Conservation (phyloP, 53 echinoderm and acorn worm species). For the Henricia sp. region DNA sequence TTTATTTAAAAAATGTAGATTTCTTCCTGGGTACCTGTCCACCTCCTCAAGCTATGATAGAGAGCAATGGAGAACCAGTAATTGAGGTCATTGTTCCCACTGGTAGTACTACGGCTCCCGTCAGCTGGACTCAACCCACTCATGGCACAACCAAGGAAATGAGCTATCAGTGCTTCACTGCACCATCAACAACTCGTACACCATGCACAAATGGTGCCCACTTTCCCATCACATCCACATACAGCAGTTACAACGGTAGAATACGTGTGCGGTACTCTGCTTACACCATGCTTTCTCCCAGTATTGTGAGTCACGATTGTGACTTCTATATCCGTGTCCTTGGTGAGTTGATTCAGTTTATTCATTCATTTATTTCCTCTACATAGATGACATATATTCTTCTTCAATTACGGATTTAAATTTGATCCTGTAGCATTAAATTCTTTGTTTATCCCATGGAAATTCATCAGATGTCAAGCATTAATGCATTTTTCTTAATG, state of each 20-base stretch:
- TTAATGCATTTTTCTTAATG: no score
- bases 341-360: slow-evolving; percentile 13
- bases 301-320: not conserved
- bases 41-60: not conserved
- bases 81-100: not conserved
- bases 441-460: no score
- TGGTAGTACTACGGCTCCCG: not conserved
- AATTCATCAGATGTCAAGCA: no score
- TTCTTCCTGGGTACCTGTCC: not conserved
- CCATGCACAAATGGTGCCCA: not conserved
- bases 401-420: no score
- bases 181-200: not conserved
- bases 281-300: not conserved
- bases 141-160: not conserved
- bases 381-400: no score
- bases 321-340: slow-evolving; percentile 15
- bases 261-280: not conserved
- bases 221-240: slow-evolving; percentile 18
- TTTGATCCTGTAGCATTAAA: no score
- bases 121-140: not conserved
- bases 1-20: not conserved
- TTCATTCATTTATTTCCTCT: no score
- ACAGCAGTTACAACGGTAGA: not conserved
- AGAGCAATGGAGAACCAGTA: not conserved
- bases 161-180: not conserved